Conservation (phyloP, 2,113 vertebrate genomes). For the Polyodon spathula region DNA sequence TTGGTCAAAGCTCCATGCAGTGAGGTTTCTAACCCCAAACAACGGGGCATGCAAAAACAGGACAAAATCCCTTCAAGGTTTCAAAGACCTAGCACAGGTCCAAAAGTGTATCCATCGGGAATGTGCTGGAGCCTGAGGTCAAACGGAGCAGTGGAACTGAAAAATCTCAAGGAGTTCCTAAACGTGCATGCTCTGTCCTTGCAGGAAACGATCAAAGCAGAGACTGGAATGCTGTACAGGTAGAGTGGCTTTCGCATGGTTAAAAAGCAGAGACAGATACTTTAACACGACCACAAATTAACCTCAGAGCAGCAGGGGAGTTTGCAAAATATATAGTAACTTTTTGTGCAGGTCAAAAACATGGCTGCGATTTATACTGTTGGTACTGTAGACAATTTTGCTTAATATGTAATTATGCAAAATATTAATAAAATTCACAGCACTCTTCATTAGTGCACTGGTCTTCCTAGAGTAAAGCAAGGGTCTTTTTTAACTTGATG, state of each 20-base stretch:
- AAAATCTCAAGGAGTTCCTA: conserved; percentile 69
- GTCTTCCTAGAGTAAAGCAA: too few species aligned
- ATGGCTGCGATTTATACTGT: too few species aligned
- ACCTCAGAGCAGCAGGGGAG: too few species aligned
- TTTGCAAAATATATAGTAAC: too few species aligned
- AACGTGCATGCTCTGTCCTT: conserved; percentile 62
- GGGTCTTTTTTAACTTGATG: too few species aligned
- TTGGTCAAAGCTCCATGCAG: conserved; percentile 70
- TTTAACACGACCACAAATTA: too few species aligned
- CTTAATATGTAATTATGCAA: too few species aligned
- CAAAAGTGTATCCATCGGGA: conserved; percentile 28
- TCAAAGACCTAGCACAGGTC: conserved; percentile 14
- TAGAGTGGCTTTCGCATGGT: conserved; percentile 32
- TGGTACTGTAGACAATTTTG: too few species aligned
- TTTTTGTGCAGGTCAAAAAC: too few species aligned
- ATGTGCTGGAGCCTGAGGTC: conserved; percentile 41
- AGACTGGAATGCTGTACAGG: conserved; percentile 80
- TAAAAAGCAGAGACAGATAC: neutral
- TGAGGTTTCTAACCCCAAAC: conserved; percentile 65
- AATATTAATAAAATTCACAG: too few species aligned
- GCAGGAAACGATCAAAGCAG: conserved; percentile 56
- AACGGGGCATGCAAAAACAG: conserved; percentile 44
- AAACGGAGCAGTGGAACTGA: conserved; percentile 44
- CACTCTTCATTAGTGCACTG: too few species aligned
- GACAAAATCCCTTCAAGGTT: conserved; percentile 38